Evolutionary conservation across 53 echinoderm and acorn worm genomes (phyloP).

Genomic region (Zoroaster sp.): DNA sequence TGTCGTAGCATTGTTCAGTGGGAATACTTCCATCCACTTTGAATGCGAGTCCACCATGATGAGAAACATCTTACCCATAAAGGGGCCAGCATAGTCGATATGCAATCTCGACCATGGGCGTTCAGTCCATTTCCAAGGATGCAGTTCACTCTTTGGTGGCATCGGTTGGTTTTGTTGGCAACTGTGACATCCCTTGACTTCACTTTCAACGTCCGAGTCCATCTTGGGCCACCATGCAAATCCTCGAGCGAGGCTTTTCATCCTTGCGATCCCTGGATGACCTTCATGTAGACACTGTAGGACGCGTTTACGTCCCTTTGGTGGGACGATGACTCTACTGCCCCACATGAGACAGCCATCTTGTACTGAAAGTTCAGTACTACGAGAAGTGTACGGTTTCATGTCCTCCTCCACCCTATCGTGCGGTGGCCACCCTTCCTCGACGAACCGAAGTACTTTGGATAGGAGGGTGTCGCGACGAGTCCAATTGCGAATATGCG

Average conservation of each 20-base stretch:
- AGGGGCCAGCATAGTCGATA: constrained; percentile 25
- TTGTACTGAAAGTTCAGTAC: constrained; percentile 40
- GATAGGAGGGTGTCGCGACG: constrained; percentile 52
- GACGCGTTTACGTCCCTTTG: not conserved
- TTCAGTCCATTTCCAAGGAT: no score
- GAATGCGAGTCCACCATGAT: no score
- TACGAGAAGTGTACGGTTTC: constrained; percentile 21
- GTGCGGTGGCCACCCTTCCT: constrained; percentile 38
- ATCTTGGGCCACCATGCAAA: no score
- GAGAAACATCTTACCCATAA: no score
- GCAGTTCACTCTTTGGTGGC: no score
- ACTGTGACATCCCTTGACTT: not conserved
- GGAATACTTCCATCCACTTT: no score
- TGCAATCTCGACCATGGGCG: no score
- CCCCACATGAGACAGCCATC: constrained; percentile 61
- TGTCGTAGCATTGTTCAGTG: constrained; percentile 48
- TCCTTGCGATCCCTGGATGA: constrained; percentile 41
- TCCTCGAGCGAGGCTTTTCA: constrained; percentile 60
- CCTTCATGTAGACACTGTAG: constrained; percentile 51
- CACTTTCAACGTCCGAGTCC: constrained; percentile 38
- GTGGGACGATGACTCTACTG: constrained; percentile 24
- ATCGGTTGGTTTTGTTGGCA: no score
- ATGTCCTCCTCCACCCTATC: constrained; percentile 26
- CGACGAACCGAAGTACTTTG: constrained; percentile 3
- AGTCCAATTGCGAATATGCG: no score